These are phyloP conservation scores for Vanessa atalanta DNA, from an alignment of 1,140 invertebrate species.

Conservation along the genomic window DNA sequence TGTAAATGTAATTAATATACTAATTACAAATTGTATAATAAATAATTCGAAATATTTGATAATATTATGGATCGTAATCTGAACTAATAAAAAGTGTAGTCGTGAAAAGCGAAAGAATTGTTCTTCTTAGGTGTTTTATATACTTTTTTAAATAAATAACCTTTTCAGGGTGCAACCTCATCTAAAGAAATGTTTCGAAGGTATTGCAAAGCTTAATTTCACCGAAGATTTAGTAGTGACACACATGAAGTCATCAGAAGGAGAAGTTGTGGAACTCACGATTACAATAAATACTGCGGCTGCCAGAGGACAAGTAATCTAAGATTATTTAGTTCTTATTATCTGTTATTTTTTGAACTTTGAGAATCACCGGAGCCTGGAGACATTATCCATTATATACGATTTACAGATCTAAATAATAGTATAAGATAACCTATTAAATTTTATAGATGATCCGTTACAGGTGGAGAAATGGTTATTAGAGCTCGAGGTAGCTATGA, in stretches of 20 bases:
- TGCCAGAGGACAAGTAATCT: constrained; percentile 90
- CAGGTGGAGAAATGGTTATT: constrained; percentile 96
- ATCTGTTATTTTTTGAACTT: no score
- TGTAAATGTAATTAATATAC: not conserved
- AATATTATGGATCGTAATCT: not conserved
- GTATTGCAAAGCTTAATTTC: constrained; percentile 93
- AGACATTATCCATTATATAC: no score
- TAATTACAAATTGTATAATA: no score
- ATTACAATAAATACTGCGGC: constrained; percentile 92
- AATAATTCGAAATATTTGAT: not conserved
- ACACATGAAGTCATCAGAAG: constrained; percentile 94
- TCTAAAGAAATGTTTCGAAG: constrained; percentile 98
- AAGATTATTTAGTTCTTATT: not conserved
- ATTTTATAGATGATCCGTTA: not conserved
- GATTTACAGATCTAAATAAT: no score
- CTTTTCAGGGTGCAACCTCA: constrained; percentile 91
- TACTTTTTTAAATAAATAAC: not conserved
- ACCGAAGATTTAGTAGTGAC: constrained; percentile 93
- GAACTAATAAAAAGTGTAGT: no score
- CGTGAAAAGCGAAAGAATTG: no score
- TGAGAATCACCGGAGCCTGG: no score
- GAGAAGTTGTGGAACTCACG: constrained; percentile 89
- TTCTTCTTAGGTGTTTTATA: not conserved
- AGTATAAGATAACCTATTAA: not conserved
- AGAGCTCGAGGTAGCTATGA: constrained; percentile 95